Base-by-base conservation (phyloP, 2,888 invertebrate genomes). In the Girardia tigrina region DNA sequence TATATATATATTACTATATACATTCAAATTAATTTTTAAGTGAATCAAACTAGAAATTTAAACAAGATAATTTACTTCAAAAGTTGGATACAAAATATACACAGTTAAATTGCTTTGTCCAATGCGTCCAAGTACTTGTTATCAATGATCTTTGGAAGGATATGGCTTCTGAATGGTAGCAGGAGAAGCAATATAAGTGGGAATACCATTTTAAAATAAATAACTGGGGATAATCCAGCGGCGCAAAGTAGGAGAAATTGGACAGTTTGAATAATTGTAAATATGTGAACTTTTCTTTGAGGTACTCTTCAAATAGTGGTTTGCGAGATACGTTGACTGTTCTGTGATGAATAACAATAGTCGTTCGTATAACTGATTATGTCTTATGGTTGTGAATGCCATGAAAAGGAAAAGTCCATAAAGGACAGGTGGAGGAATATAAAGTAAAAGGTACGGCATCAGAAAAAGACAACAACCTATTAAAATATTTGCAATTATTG, bases 331-430 rank as follows among this genome's bases (percentile, higher is more conserved):
- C 16, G 86, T 85, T 23, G 84, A 83, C 85, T 87, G 87, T 81
- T 87, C 87, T 78, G 86, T 87, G 79, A 88, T 85, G 26, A 88
- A 82, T 0, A 88, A 82, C 28, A 85, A 80, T 36, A 87, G 85
- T 77, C 87, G 80, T 79, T 88, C 87, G 81, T 87, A 87, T 82
- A 88, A 84, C 81, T 88, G 87, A 80, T 87, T 88, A 77, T 86
- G 86, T 79, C 85, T 85, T 72, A 87, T 83, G 20, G 87, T 86
- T 1, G 87, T 87, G 78, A 87, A 83, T 70, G 87, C 88, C 82
- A 88, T 85, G 80, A 87, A 87, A 29, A 88, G 83, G 81, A 88
- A 88, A n/a, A 88, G 84, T 1, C 87, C 87, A 79, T 87, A 86
- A 29, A 88, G 84, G 14, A 88, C 87, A 0, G 87, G 85, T 1